Conservation (phyloP, 2,797 vertebrate species). For the Salarias fasciatus region DNA sequence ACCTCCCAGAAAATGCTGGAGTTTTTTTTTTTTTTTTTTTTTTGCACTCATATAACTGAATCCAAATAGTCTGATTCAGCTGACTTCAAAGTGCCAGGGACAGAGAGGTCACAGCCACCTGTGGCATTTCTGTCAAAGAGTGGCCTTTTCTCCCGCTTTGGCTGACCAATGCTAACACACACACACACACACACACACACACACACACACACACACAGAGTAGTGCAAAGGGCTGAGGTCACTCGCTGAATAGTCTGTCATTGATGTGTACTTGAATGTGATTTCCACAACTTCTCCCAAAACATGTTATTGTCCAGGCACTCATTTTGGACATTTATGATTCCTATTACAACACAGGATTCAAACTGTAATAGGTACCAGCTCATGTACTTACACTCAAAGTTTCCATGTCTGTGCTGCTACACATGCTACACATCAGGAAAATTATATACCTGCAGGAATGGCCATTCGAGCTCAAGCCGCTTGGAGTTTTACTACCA, state of each 20-base stretch:
- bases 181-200: constrained; percentile 21
- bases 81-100: constrained; percentile 68
- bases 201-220: constrained; percentile 5
- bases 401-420: too few species aligned
- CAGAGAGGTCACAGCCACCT: constrained; percentile 64
- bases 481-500: constrained; percentile 22
- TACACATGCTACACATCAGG: constrained; percentile 16
- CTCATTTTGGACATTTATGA: background rate
- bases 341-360: too few species aligned
- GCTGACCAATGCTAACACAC: constrained; percentile 27
- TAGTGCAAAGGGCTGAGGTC: background rate
- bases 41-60: constrained; percentile 47
- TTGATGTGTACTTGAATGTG: too few species aligned
- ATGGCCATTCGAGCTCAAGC: constrained; percentile 24
- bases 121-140: constrained; percentile 69
- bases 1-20: constrained; percentile 24
- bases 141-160: constrained; percentile 65
- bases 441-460: constrained; percentile 20
- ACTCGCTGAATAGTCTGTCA: too few species aligned
- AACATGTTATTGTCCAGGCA: background rate
- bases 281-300: too few species aligned
- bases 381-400: too few species aligned
- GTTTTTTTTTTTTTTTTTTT: too few species aligned
- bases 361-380: too few species aligned
- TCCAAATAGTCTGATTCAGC: constrained; percentile 45